Evolutionary conservation across 2,888 invertebrate genomes (phyloP), one percentile per base, ranked within the genome.

Genomic region (Chorisops tibialis): DNA sequence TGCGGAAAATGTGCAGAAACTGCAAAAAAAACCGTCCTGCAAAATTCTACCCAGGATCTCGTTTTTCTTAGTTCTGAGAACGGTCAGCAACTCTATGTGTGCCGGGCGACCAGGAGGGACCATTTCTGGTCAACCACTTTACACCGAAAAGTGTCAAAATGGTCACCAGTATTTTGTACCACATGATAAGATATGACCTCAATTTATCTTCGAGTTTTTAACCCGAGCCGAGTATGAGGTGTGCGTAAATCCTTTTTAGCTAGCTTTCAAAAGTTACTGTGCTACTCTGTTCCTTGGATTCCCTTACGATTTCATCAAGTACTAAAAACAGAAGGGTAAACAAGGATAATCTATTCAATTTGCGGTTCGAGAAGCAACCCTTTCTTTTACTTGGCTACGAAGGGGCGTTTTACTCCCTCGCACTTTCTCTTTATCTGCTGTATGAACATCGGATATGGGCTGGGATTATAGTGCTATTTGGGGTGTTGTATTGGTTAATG

Each of bases 181-280:
- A 59, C 67, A 66, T 59, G 58, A 63, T 69, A 73, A 72, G 71
- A 74, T 75, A 73, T 75, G 73, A 75, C 77, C 75, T 72, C 75
- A 75, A 76, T 77, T 77, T 76, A 76, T 76, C 74, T 75, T 74
- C 65, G 68, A 41, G 45, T 51, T 50, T 35, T 51, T 45, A 24
- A 18, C 56, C 35, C 43, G 54, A 56, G 43, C 22, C 14, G 16
- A 30, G 43, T 14, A 35, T 22, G 19, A 56, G 56, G 14, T 45
- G 45, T 41, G 22, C 12, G 24, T 54, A 19, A n/a, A n/a, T n/a
- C n/a, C n/a, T n/a, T n/a, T n/a, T n/a, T n/a, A n/a, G n/a, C n/a
- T n/a, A 5, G 30, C 30, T 30, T 9, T 30, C 30, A 5, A 30
- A 30, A 30, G 30, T 30, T 30, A 9, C 30, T 9, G 45, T 19